Conservation (phyloP, 2,888 invertebrate species). For the Eugnorisma glareosa region DNA sequence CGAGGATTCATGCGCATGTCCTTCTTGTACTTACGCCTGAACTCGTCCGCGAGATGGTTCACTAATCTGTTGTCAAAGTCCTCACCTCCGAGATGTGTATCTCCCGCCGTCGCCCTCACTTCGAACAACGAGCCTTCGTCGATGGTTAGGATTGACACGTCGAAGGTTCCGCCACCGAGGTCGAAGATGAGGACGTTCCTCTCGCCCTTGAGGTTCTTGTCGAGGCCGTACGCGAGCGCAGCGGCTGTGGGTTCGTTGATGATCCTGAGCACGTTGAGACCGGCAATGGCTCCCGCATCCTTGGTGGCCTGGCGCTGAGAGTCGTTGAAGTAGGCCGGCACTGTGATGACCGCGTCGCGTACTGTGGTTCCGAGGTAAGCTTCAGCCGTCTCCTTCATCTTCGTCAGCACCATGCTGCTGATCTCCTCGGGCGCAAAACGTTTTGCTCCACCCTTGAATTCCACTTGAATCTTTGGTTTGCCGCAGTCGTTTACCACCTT, state of each 20-base stretch:
- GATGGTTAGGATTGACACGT: constrained; percentile 97
- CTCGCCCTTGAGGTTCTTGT: constrained; percentile 94
- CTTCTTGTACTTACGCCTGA: constrained; percentile 93
- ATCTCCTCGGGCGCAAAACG: constrained; percentile 93
- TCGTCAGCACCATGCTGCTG: constrained; percentile 94
- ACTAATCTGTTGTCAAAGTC: constrained; percentile 93
- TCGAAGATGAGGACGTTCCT: constrained; percentile 94
- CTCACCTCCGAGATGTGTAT: constrained; percentile 94
- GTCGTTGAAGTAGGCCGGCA: constrained; percentile 95
- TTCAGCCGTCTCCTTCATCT: constrained; percentile 95
- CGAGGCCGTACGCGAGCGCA: constrained; percentile 95
- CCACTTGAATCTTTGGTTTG: constrained; percentile 93
- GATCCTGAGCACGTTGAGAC: constrained; percentile 96
- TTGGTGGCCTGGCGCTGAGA: constrained; percentile 95
- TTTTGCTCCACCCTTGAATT: constrained; percentile 92
- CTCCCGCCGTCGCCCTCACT: constrained; percentile 95
- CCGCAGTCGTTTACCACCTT: constrained; percentile 92
- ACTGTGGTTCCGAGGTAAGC: constrained; percentile 92
- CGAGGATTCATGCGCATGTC: constrained; percentile 92
- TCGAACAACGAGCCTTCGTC: constrained; percentile 96
- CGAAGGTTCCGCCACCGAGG: constrained; percentile 96
- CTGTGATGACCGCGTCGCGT: constrained; percentile 94
- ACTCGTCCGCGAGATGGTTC: constrained; percentile 93
- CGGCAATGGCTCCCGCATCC: constrained; percentile 96
- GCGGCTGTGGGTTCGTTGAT: constrained; percentile 97